These are phyloP conservation scores for Lymantria monacha DNA, from an alignment of 2,888 invertebrate species.

Conservation along the genomic window DNA sequence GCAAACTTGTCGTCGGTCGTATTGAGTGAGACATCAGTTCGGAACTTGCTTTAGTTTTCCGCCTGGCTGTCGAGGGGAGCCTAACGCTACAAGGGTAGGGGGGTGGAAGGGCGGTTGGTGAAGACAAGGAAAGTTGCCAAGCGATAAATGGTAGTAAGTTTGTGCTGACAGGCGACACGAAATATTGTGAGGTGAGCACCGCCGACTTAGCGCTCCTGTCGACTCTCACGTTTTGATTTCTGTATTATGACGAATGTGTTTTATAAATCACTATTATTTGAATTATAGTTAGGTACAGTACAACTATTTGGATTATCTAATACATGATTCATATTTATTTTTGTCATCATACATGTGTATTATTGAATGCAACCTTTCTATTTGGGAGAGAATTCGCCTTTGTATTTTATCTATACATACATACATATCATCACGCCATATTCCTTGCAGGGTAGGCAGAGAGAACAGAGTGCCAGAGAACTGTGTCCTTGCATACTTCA, in stretches of 20 bases:
- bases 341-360: too few relatives aligned
- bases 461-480: too few relatives aligned
- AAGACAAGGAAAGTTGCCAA: constrained; percentile 36
- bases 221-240: constrained; percentile 39
- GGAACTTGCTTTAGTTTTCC: constrained; percentile 45
- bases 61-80: constrained; percentile 23
- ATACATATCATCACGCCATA: too few relatives aligned
- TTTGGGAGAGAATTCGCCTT: too few relatives aligned
- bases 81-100: not conserved
- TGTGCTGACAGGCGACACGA: constrained; percentile 44
- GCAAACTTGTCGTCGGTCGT: constrained; percentile 41
- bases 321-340: too few relatives aligned
- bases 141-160: constrained; percentile 48
- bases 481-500: too few relatives aligned
- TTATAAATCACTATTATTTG: too few relatives aligned
- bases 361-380: too few relatives aligned
- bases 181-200: constrained; percentile 42
- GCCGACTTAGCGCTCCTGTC: constrained; percentile 11
- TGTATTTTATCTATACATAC: too few relatives aligned
- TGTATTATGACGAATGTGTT: constrained; percentile 28
- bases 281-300: too few relatives aligned
- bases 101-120: constrained; percentile 8
- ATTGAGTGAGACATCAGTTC: constrained; percentile 48
- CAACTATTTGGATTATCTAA: too few relatives aligned
- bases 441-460: too few relatives aligned